Base-by-base conservation (phyloP, 1,140 invertebrate species). In the Cepaea nemoralis region DNA sequence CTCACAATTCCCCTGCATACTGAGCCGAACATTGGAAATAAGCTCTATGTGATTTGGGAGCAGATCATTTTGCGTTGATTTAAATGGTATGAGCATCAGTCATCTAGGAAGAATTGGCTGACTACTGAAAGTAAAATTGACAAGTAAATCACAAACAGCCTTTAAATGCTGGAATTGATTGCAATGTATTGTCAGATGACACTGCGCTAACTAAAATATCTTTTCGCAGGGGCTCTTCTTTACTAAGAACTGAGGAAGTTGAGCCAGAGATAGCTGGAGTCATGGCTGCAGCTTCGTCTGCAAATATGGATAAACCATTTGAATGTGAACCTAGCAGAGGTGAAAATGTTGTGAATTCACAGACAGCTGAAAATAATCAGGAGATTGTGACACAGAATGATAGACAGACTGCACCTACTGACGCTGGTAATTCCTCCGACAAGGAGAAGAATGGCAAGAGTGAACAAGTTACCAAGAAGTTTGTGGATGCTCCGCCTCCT, bases 401-500 rank as follows among this genome's bases (percentile, higher is more conserved):
- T 0, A 78, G 70, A 45, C 50, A 39, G 22, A 77, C 24, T 77
- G 19, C 33, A 3, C 19, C 31, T 40, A 31, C 27, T 5, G 71
- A 50, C n/a, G 14, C 1, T 22, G 24, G 24, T 19, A 74, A 74
- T 2, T 48, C n/a, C 10, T n/a, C 27, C 1, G 12, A n/a, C 27
- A 63, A 3, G 22, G 77, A 69, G 40, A 67, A 78, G 42, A 10
- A 50, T 40, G 77, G 12, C 1, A 69, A 78, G 42, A 42, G 63
- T 27, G 75, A 77, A 14, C 3, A 5, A 33, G 31, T 48, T 10
- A 31, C 40, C 31, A 78, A 78, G 42, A 78, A 78, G 55, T 78
- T 63, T 78, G 63, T 78, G 5, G 77, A 78, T 69, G 77, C 77
- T n/a, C 77, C 77, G 70, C n/a, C 27, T 22, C 77, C 77, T 27